These are phyloP conservation scores for Oophaga pumilio DNA, from an alignment of 2,113 vertebrate species.

Conservation along the genomic window DNA sequence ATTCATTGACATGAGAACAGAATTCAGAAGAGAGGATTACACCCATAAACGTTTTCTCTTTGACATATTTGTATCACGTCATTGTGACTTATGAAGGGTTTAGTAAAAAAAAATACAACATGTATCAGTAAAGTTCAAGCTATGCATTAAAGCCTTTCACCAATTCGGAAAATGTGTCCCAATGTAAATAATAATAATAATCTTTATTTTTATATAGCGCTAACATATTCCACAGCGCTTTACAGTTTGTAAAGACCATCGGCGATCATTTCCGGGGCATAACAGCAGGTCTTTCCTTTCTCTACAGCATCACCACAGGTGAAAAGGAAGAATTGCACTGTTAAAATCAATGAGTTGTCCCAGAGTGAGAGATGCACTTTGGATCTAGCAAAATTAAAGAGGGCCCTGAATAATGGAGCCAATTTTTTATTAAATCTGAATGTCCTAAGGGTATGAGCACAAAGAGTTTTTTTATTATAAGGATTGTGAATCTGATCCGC, in stretches of 20 bases:
- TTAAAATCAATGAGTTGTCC: too few relatives aligned
- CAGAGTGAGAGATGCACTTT: too few relatives aligned
- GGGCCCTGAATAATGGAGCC: too few relatives aligned
- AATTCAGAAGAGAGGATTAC: constrained; percentile 67
- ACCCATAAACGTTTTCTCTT: constrained; percentile 74
- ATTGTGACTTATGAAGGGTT: neutral
- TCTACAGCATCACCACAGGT: neutral
- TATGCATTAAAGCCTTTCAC: neutral
- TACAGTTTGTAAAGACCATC: too few relatives aligned
- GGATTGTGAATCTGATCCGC: too few relatives aligned
- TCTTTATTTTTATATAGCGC: too few relatives aligned
- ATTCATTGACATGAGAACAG: constrained; percentile 74
- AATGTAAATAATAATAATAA: too few relatives aligned
- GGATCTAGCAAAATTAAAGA: too few relatives aligned
- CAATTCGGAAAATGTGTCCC: neutral
- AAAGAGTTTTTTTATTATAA: too few relatives aligned
- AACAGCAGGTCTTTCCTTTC: too few relatives aligned
- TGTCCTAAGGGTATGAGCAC: neutral
- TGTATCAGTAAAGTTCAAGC: neutral
- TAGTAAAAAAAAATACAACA: neutral
- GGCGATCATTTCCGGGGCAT: neutral
- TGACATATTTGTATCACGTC: constrained; percentile 63
- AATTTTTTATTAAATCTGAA: neutral
- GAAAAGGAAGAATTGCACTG: neutral
- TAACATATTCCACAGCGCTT: too few relatives aligned